Base-by-base conservation (phyloP, 2,888 invertebrate genomes). In the Hybos culiciformis region DNA sequence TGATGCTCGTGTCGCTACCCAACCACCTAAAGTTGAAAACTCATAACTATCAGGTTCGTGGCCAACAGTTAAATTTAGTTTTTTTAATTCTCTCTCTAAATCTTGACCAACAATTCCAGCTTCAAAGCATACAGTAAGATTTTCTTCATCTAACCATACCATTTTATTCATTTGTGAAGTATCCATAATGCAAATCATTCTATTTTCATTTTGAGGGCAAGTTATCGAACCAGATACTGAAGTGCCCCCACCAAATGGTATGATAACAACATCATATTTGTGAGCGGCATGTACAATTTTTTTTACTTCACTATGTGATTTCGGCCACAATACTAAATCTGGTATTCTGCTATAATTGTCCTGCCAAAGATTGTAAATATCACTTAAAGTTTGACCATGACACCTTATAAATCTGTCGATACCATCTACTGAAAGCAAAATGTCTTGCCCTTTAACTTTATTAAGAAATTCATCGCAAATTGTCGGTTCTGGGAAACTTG, bases 41-140 rank as follows among this genome's bases (percentile, higher is more conserved):
- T 98, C 97, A 65, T 90, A 92, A 3, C 94, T 96, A 61, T 98
- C 98, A 0, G 98, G 98, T 61, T 98, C 97, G 62, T 98, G 94
- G 0, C 98, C 98, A 2, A 86, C 81, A 0, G 93, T 94, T 56
- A 77, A 80, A 0, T 90, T 91, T 21, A 79, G 70, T 12, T 75
- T 70, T 12, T 77, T 73, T 56, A 96, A 70, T 65, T 86, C 81
- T 1, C 84, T 72, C 63, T 97, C 96, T 53, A 97, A 67, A 66
- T 96, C 94, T 62, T 94, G 94, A 0, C 96, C 96, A 24, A 94
- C 77, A 50, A 96, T 87, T 7, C 96, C 96, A 39, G 90, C 74
- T 70, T 98, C 86, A 58, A 83, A 78, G 56, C 84, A 80, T 3
- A 78, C 84, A 1, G 84, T 77, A 48, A 87, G 68, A 66, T 91